Conservation (phyloP, 1,140 invertebrate genomes). For the Drosophila sechellia region DNA sequence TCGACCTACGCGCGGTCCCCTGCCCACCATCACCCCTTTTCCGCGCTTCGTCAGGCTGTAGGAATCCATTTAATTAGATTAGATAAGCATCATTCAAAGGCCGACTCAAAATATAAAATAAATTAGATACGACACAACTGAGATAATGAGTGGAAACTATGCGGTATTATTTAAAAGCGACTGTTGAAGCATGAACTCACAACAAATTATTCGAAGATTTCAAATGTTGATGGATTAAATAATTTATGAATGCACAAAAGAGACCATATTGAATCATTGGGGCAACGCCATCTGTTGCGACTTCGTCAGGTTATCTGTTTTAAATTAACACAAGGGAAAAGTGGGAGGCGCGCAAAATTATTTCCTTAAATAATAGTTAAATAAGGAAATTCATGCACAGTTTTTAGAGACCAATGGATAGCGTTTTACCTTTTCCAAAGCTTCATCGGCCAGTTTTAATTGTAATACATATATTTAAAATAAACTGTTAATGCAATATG, state of each 20-base stretch:
- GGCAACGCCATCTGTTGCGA: conserved; percentile 5
- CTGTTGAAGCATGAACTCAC: conserved; percentile 31
- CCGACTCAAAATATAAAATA: conserved; percentile 43
- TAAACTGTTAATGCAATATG: no score
- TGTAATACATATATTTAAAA: no score
- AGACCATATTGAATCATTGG: conserved; percentile 19
- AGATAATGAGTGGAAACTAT: conserved; percentile 46
- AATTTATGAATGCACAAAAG: conserved; percentile 34
- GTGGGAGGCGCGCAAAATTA: background rate
- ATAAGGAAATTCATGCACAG: background rate
- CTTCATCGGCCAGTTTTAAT: no score
- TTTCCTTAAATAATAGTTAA: no score
- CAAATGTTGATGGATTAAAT: conserved; percentile 26
- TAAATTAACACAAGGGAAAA: background rate
- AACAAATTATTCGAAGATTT: conserved; percentile 20
- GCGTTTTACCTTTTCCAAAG: background rate
- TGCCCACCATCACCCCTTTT: conserved; percentile 76
- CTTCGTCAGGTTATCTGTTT: conserved; percentile 9
- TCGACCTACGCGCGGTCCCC: conserved; percentile 60
- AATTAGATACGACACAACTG: conserved; percentile 42
- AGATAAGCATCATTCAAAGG: conserved; percentile 50
- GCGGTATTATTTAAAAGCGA: conserved; percentile 42
- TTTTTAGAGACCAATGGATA: no score
- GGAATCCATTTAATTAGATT: conserved; percentile 53
- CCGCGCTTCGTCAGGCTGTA: conserved; percentile 56